Percentiles rank a stretch among this genome's conserved stretches.
Evolutionary conservation across 2,797 vertebrate species (phyloP).

Genomic region (Rhinogobio ventralis): DNA sequence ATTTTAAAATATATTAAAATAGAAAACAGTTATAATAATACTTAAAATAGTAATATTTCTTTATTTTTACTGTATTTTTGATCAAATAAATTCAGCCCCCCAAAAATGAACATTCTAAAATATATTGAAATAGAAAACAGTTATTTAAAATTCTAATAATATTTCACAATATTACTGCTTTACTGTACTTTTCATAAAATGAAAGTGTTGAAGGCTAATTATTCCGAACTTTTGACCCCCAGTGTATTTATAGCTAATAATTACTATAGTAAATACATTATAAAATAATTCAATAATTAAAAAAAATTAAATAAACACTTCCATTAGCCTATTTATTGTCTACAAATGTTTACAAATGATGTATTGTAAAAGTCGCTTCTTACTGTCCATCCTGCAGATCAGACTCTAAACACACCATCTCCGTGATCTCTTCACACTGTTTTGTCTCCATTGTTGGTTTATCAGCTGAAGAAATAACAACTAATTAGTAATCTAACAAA

Average conservation of each 20-base stretch:
- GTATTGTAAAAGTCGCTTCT: conserved; percentile 61
- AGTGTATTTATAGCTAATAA: not conserved
- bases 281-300: not conserved
- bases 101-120: too few relatives aligned
- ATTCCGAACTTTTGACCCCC: not conserved
- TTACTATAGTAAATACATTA: not conserved
- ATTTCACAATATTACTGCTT: not conserved
- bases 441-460: conserved; percentile 58
- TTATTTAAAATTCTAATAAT: not conserved
- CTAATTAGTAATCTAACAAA: not conserved
- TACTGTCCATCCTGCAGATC: conserved; percentile 88
- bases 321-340: not conserved
- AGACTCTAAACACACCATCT: conserved; percentile 79
- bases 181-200: not conserved
- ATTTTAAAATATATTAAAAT: not conserved
- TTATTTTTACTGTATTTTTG: too few relatives aligned
- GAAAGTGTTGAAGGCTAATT: not conserved
- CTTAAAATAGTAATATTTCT: too few relatives aligned
- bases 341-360: not conserved
- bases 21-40: not conserved
- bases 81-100: too few relatives aligned
- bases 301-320: not conserved
- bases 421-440: conserved; percentile 66
- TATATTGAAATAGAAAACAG: too few relatives aligned
- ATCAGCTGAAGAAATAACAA: conserved; percentile 30